phyloP scores from a whole-genome alignment of 2,113 vertebrate species.

The Ailuropoda melanoleuca region DNA sequence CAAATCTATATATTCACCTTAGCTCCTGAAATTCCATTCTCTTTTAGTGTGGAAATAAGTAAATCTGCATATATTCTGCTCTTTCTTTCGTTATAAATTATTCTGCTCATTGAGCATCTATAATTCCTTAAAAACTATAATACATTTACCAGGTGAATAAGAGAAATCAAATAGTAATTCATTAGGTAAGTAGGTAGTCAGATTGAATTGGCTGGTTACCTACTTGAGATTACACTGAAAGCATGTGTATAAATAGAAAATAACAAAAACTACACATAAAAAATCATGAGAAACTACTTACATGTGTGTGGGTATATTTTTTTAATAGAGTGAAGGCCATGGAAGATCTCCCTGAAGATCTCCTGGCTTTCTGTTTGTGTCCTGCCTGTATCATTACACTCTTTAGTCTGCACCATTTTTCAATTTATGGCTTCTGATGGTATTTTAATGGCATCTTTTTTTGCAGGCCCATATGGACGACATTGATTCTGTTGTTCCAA shows the following conservation, averaged over 20 bases:
- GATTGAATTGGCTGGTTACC: not conserved
- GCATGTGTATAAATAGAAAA: not conserved
- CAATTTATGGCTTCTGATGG: not conserved
- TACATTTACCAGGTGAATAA: not conserved
- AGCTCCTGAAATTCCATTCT: not conserved
- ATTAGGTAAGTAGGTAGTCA: not conserved
- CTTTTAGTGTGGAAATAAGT: not conserved
- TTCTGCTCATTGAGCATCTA: not conserved
- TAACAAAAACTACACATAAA: not conserved
- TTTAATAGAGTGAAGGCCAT: not conserved
- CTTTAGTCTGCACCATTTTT: not conserved
- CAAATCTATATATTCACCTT: not conserved
- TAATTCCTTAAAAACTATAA: constrained; percentile 8
- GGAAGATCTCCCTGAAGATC: not conserved
- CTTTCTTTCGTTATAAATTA: not conserved
- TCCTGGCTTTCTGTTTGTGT: constrained; percentile 5
- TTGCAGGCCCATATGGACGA: not conserved
- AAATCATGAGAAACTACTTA: not conserved
- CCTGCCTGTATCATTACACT: not conserved
- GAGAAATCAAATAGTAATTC: not conserved
- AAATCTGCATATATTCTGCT: not conserved
- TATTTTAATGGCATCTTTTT: constrained; percentile 26
- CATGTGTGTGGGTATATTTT: not conserved
- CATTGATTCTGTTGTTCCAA: constrained; percentile 44
- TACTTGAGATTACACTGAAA: not conserved